Evolutionary conservation across 2,797 vertebrate species (phyloP).

Genomic region (Sebastes goodei): DNA sequence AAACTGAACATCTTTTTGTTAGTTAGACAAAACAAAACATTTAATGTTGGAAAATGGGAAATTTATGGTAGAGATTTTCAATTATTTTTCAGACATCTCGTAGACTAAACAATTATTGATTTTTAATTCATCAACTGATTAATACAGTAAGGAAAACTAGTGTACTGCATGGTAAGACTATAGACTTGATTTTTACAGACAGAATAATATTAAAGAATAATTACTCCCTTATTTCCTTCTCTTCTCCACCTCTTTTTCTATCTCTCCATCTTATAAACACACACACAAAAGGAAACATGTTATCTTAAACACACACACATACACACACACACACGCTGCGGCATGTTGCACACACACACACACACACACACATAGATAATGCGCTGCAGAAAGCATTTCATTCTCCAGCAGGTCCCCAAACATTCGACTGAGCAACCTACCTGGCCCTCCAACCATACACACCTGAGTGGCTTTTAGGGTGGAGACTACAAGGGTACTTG

Average conservation of each 20-base stretch:
- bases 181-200: not conserved
- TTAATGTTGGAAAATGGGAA: no score
- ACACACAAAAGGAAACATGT: not conserved
- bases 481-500: not conserved
- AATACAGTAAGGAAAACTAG: not conserved
- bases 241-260: not conserved
- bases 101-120: not conserved
- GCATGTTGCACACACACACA: not conserved
- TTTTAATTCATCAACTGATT: not conserved
- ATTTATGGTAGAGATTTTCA: no score
- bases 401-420: not conserved
- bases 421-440: not conserved
- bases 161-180: not conserved
- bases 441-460: not conserved
- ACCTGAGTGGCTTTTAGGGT: not conserved
- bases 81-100: no score
- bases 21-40: no score
- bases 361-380: not conserved
- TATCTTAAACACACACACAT: not conserved
- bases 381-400: not conserved
- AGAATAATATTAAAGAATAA: not conserved
- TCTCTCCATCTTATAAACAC: not conserved
- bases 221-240: not conserved
- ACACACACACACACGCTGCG: no score
- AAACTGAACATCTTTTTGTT: not conserved